These are phyloP conservation scores for Gyps fulvus DNA, from an alignment of 2,113 vertebrate genomes.

Conservation along the genomic window DNA sequence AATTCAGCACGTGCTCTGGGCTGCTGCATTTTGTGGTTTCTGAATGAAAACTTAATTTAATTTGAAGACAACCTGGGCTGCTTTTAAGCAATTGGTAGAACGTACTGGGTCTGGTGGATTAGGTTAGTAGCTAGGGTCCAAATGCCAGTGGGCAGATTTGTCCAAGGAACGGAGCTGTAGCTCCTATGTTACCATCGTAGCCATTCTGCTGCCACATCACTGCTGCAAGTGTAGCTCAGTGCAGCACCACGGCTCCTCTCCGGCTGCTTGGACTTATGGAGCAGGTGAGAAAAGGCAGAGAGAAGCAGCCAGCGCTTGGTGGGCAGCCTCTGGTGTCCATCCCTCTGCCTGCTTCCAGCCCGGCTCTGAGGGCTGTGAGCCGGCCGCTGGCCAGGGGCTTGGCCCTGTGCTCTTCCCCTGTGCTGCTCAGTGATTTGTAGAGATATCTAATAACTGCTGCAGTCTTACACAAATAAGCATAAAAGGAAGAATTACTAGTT, in stretches of 20 bases:
- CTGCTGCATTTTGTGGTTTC: neutral
- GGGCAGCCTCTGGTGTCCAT: neutral
- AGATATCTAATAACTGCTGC: neutral
- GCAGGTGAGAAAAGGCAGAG: neutral
- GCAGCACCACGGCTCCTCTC: neutral
- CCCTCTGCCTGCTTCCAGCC: neutral
- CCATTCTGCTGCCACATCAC: neutral
- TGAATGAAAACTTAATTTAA: neutral
- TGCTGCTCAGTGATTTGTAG: neutral
- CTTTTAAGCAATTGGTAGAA: neutral
- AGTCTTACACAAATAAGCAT: neutral
- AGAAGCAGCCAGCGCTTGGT: neutral
- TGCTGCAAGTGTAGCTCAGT: neutral
- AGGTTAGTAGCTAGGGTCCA: neutral
- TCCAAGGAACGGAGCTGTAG: neutral
- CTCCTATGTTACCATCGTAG: neutral
- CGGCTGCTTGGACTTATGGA: neutral
- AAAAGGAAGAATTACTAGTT: neutral
- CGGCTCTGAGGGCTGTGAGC: accelerated
- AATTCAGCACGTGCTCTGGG: neutral
- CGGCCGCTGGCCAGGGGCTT: neutral
- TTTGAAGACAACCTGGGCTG: neutral
- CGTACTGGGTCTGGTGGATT: neutral
- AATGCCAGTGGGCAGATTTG: neutral
- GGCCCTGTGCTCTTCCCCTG: accelerated